Base-by-base conservation (phyloP, 2,797 vertebrate genomes). In the Myripristis jacobus region DNA sequence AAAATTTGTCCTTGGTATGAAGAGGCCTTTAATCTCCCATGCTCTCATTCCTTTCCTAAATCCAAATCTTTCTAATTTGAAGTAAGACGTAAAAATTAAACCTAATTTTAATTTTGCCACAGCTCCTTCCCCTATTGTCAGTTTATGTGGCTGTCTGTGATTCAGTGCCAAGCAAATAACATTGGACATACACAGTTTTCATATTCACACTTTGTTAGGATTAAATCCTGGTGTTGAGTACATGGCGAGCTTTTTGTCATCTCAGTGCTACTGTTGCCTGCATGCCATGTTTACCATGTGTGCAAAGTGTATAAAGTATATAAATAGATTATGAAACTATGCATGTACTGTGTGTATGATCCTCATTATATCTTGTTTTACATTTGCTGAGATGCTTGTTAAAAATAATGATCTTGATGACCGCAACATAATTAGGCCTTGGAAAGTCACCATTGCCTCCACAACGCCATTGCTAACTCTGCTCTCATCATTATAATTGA, bases 401-500 rank as follows among this genome's bases (percentile, higher is more conserved):
- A 84, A 86, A 89, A 88, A 87, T 91, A 92, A 91, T 88, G 85
- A 87, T 91, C 81, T 76, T 88, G 81, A 90, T 90, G 87, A 84
- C 87, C 84, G 68, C 75, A 74, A 81, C 69, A 80, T 86, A 89
- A 92, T 90, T 88, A 85, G 80, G 64, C n/a, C 75, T 76, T 13
- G 54, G 71, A 87, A 87, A 89, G 85, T 91, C 82, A 83, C 75
- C 60, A 68, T 41, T 51, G 55, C 77, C 78, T 82, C 58, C 9
- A 29, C 15, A 18, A 74, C 25, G 55, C 78, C 67, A 70, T 51
- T 24, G 52, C 85, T 74, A 67, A 81, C 63, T 52, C 81, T 75
- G 25, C 57, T 27, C 50, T 62, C 67, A 78, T 92, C 85, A 88
- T 90, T 89, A 88, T 87, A 87, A 89, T 77, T 89, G 69, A 88